phyloP scores from a whole-genome alignment of 2,113 vertebrate species.

The Quiscalus mexicanus region DNA sequence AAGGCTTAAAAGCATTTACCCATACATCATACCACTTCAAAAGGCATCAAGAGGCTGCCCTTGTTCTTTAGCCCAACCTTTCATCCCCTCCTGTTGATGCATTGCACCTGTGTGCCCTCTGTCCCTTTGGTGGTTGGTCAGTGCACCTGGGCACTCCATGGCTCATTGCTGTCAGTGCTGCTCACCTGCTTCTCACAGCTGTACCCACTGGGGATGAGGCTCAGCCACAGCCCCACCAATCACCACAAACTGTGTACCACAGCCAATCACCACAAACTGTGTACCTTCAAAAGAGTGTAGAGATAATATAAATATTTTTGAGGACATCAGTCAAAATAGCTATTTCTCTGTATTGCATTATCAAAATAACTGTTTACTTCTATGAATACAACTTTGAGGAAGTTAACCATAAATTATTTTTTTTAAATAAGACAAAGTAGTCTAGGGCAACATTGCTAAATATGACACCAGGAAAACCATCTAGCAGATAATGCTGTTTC shows the following conservation, averaged over 20 bases:
- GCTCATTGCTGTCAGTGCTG: too few relatives aligned
- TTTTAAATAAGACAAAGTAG: neutral
- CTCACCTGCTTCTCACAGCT: too few relatives aligned
- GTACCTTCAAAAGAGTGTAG: too few relatives aligned
- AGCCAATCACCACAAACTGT: too few relatives aligned
- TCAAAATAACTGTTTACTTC: neutral
- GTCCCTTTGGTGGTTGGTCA: too few relatives aligned
- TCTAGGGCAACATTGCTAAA: neutral
- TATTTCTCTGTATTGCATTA: neutral
- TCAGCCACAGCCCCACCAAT: too few relatives aligned
- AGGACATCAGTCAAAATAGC: neutral
- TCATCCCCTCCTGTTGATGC: neutral
- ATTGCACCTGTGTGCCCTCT: too few relatives aligned
- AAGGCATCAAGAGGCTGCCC: neutral
- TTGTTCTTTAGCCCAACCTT: neutral
- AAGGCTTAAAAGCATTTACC: neutral
- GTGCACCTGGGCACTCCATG: too few relatives aligned
- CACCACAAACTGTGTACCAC: too few relatives aligned
- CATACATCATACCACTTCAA: too few relatives aligned
- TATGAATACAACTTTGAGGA: neutral
- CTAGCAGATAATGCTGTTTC: neutral
- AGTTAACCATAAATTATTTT: neutral
- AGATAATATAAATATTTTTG: neutral
- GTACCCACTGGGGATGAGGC: too few relatives aligned
- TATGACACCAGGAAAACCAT: neutral